Base-by-base conservation (phyloP, 2,113 vertebrate species). In the Machaerirhynchus nigripectus region DNA sequence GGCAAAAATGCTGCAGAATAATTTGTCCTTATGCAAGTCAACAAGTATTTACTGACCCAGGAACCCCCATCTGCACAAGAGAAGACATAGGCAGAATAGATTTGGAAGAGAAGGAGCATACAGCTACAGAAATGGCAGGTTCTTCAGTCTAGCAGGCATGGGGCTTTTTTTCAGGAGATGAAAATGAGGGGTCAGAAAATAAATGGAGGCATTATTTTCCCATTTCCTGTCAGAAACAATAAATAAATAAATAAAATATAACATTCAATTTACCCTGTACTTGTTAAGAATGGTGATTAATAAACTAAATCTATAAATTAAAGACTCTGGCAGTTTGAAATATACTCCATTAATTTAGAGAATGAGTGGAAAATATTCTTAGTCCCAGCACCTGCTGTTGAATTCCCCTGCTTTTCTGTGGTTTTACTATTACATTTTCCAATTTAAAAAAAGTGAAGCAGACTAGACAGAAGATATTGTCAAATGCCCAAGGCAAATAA, bases 401-500 rank as follows among this genome's bases (percentile, higher is more conserved):
- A 94, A 93, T 92, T 86, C 33, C 30, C 16, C 20, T 59, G 9
- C 40, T 96, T 78, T 94, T 90, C 80, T 94, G 83, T 87, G 92
- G 79, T 78, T 84, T 95, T 93, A 59, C 42, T 68, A 9, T 67
- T 76, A 70, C 5, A 52, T 39, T 92, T 94, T 84, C 71, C 83
- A 93, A 23, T 80, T 94, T 67, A 53, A 52, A 93, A 82, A 78
- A 85, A 76, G 27, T 27, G 10, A 93, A 88, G 50, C 28, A 88
- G 92, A 78, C 83, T 88, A 88, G 83, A 93, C 83, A 80, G 27
- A 80, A 84, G 68, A 46, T 81, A 93, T 14, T 92, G 89, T 86
- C 79, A 90, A 93, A 80, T 35, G 7, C 44, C 85, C 88, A 94
- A 91, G 55, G 55, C 44, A 96, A 94, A 96, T 84, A 88, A 93